phyloP scores from a whole-genome alignment of 2,797 vertebrate genomes.

The Anableps anableps region DNA sequence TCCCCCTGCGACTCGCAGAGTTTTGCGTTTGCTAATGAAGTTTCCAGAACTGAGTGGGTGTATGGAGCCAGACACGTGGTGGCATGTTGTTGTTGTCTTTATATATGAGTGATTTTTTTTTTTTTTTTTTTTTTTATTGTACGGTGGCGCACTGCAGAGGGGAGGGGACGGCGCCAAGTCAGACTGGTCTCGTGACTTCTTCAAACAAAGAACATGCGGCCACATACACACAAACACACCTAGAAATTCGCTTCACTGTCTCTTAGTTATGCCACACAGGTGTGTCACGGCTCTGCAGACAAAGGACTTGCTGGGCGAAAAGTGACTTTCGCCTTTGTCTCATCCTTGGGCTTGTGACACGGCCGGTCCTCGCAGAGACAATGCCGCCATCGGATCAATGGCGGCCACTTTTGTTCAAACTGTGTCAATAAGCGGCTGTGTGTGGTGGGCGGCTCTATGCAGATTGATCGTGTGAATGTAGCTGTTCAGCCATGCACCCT shows the following conservation, averaged over 20 bases:
- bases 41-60: conserved; percentile 19
- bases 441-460: conserved; percentile 51
- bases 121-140: conserved; percentile 37
- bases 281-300: conserved; percentile 44
- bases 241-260: conserved; percentile 44
- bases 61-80: conserved; percentile 1
- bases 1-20: not conserved
- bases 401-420: conserved; percentile 39
- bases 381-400: conserved; percentile 51
- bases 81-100: conserved; percentile 4
- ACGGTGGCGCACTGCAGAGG: conserved; percentile 50
- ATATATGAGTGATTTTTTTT: not conserved
- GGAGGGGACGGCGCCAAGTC: conserved; percentile 61
- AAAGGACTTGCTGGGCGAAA: conserved; percentile 30
- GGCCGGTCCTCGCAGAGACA: conserved; percentile 5
- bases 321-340: conserved; percentile 35
- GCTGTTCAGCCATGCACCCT: conserved; percentile 34
- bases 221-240: conserved; percentile 31
- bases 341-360: conserved; percentile 23
- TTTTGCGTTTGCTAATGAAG: conserved; percentile 24
- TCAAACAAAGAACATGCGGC: conserved; percentile 77
- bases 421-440: conserved; percentile 39
- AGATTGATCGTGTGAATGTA: conserved; percentile 54
- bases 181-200: conserved; percentile 69
- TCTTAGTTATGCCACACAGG: conserved; percentile 58